phyloP scores from a whole-genome alignment of 1,140 invertebrate species.

The Ephestia elutella region DNA sequence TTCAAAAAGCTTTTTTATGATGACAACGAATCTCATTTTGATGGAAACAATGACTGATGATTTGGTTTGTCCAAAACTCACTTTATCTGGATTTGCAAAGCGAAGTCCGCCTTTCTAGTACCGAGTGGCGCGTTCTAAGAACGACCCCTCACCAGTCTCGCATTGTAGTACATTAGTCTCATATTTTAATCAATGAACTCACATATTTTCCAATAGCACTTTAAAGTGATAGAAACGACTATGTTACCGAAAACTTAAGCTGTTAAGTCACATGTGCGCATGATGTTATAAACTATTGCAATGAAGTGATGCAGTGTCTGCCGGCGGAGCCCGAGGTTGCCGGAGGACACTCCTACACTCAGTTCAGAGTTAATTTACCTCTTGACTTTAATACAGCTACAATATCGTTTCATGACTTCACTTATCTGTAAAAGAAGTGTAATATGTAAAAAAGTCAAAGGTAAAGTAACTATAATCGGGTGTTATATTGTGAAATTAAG shows the following conservation, averaged over 20 bases:
- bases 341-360: background rate
- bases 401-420: too few species aligned
- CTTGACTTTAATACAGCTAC: background rate
- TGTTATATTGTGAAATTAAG: slow-evolving; percentile 22
- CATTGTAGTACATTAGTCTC: background rate
- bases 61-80: slow-evolving; percentile 25
- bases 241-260: background rate
- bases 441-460: background rate
- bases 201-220: background rate
- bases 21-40: slow-evolving; percentile 59
- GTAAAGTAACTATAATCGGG: background rate
- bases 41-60: slow-evolving; percentile 24
- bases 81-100: slow-evolving; percentile 54
- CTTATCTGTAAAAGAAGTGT: too few species aligned
- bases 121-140: slow-evolving; percentile 42
- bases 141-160: slow-evolving; percentile 29
- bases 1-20: slow-evolving; percentile 23
- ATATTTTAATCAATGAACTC: background rate
- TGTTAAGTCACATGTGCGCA: background rate
- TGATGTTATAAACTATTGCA: background rate
- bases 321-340: background rate
- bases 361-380: background rate
- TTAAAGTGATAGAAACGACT: background rate
- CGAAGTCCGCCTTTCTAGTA: slow-evolving; percentile 42
- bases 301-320: background rate